phyloP scores from a whole-genome alignment of 2,888 invertebrate genomes.

The Petrolisthes cinctipes region DNA sequence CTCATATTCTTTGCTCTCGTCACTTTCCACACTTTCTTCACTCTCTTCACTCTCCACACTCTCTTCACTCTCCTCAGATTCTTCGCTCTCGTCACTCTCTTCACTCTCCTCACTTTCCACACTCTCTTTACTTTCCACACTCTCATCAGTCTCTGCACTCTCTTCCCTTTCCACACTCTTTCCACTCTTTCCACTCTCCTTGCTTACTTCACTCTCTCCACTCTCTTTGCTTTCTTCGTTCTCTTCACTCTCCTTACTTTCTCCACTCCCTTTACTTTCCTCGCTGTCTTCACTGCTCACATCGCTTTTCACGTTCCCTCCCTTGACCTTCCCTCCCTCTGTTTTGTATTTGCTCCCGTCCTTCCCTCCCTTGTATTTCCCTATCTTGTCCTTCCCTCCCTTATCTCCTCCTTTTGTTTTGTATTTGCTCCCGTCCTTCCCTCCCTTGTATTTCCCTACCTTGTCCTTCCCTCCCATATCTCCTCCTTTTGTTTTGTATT shows the following conservation, averaged over 20 bases:
- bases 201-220: not conserved
- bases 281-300: not conserved
- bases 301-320: not conserved
- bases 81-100: conserved; percentile 72
- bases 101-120: not conserved
- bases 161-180: not conserved
- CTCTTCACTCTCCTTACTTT: not conserved
- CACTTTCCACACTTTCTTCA: not conserved
- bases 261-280: not conserved
- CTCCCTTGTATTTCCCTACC: not conserved
- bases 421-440: not conserved
- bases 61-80: not conserved
- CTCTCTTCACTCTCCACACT: too few relatives aligned
- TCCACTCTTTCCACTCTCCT: not conserved
- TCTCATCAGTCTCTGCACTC: not conserved
- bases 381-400: not conserved
- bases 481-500: not conserved
- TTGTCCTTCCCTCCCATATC: not conserved
- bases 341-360: not conserved
- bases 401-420: not conserved
- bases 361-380: not conserved
- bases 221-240: not conserved
- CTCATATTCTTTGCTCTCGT: not conserved
- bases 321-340: not conserved
- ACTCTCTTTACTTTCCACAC: not conserved